phyloP scores from a whole-genome alignment of 2,888 invertebrate genomes.

The Drosophila ezoana region DNA sequence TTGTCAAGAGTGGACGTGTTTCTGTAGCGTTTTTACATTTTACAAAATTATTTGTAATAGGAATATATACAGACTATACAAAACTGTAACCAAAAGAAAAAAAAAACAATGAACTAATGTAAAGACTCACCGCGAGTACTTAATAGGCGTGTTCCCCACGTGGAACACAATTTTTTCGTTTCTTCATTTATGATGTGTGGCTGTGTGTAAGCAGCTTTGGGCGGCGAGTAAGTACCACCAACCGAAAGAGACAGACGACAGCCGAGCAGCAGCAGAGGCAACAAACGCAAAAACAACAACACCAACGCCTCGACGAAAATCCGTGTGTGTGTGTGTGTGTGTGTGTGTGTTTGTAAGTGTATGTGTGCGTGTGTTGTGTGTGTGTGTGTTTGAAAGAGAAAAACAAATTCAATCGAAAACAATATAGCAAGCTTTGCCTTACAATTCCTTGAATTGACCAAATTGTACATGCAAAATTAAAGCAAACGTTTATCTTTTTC shows the following conservation, averaged over 20 bases:
- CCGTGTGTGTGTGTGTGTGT: not conserved
- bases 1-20: constrained; percentile 59
- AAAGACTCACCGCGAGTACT: constrained; percentile 50
- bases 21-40: constrained; percentile 57
- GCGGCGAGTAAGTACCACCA: constrained; percentile 59
- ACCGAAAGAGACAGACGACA: constrained; percentile 43
- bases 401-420: constrained; percentile 23
- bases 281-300: constrained; percentile 46
- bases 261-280: constrained; percentile 38
- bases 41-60: constrained; percentile 74
- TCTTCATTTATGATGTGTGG: constrained; percentile 70
- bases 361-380: constrained; percentile 7
- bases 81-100: constrained; percentile 41
- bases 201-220: constrained; percentile 57
- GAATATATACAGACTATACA: constrained; percentile 43
- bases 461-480: constrained; percentile 72
- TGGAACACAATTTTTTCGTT: constrained; percentile 70
- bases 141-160: constrained; percentile 67
- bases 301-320: constrained; percentile 60
- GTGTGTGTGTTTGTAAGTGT: not conserved
- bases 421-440: constrained; percentile 60
- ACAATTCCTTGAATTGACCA: constrained; percentile 49
- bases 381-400: constrained; percentile 5
- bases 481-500: constrained; percentile 61
- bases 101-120: constrained; percentile 74